Evolutionary conservation across 2,113 vertebrate genomes (phyloP), one percentile per base, ranked within the genome.

Genomic region (Clupea harengus): DNA sequence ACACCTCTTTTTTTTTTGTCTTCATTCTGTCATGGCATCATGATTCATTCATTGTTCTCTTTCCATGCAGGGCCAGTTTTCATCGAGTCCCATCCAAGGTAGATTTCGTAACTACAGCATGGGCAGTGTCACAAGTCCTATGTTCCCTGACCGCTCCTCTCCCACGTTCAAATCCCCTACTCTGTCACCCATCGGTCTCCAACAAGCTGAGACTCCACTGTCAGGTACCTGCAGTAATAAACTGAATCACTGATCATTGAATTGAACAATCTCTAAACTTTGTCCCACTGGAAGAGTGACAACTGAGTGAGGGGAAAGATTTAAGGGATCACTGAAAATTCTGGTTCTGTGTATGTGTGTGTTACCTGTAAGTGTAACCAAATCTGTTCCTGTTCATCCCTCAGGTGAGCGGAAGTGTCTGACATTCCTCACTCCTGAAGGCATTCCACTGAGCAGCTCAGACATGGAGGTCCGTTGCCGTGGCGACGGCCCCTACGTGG

Each of bases 41-140:
- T 28, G n/a, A 67, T 75, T 11, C 75, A 22, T 81, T 78, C 44
- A 64, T 45, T 81, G 81, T 86, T 18, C 45, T 28, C 22, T 11
- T 85, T 75, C 10, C 72, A 46, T 54, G 4, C 82, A 99, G 98
- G 97, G 96, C 47, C 98, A 99, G 78, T 97, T 99, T 94, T 99
- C 98, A 0, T 99, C 98, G 57, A 99, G 98, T 89, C 98, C 98
- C 80, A 98, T 99, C 92, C 95, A 95, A 85, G 95, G 95, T 46
- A 96, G 92, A 91, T 52, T 93, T 87, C 95, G 96, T 87, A 92
- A 95, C 52, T 97, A 96, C 81, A 99, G 98, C 89, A 92, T 99
- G 39, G 98, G 97, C 87, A 99, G 97, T 89, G 87, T 95, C 11
- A 87, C 93, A 25, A 99, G 96, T 84, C 97, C 97, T 20, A 86